A percentile compares a stretch with the other conserved stretches of the same genome.
phyloP scores from a whole-genome alignment of 2,113 vertebrate genomes.

The Numenius arquata region DNA sequence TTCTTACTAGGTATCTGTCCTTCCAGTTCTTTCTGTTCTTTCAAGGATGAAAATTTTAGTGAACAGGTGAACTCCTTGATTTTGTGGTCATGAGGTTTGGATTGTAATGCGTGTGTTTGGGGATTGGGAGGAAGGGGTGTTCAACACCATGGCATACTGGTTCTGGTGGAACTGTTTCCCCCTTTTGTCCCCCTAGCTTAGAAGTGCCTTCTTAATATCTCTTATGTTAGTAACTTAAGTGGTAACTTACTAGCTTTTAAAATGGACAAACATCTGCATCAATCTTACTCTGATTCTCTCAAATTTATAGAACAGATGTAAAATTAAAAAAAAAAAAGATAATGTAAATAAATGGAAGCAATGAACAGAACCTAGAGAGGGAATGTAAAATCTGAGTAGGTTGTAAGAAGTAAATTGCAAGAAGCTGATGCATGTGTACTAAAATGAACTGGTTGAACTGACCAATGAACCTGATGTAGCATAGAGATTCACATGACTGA shows the following conservation, averaged over 20 bases:
- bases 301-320: neutral
- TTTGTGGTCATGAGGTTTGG: neutral
- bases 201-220: neutral
- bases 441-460: neutral
- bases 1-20: neutral
- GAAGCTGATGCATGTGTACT: neutral
- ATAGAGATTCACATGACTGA: neutral
- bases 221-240: neutral
- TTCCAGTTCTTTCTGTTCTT: neutral
- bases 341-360: neutral
- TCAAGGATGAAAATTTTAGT: neutral
- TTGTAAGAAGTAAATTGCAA: neutral
- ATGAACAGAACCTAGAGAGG: neutral
- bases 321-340: neutral
- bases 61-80: neutral
- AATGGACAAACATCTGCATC: neutral
- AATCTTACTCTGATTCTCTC: neutral
- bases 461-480: neutral
- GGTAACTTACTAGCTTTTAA: neutral
- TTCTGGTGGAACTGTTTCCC: neutral
- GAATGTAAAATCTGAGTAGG: neutral
- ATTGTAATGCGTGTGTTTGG: neutral
- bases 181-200: neutral
- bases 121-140: accelerated
- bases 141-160: neutral